phyloP scores from a whole-genome alignment of 1,140 invertebrate species.

The Holcopasites calliopsidis region DNA sequence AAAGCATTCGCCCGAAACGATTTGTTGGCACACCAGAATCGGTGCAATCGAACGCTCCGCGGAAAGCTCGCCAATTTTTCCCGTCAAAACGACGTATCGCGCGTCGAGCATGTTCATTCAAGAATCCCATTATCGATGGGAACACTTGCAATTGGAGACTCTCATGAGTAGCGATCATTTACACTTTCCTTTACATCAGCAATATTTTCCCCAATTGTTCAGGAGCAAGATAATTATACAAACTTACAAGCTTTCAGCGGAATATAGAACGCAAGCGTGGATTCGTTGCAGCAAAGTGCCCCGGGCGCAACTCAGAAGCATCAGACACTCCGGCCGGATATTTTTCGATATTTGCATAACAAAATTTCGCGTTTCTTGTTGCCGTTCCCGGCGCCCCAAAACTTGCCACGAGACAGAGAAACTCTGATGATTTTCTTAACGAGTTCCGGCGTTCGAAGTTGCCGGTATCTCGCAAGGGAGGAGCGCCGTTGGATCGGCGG shows the following conservation, averaged over 20 bases:
- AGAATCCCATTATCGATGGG: background rate
- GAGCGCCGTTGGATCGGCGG: background rate
- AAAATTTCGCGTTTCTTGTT: background rate
- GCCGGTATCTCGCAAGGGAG: background rate
- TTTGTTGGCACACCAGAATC: constrained; percentile 52
- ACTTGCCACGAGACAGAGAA: background rate
- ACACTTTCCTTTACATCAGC: background rate
- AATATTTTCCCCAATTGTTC: too few relatives aligned
- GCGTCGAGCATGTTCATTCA: background rate
- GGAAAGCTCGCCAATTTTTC: constrained; percentile 50
- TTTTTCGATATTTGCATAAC: background rate
- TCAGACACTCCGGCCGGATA: background rate
- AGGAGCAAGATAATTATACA: too few relatives aligned
- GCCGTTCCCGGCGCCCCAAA: background rate
- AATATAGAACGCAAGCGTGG: background rate
- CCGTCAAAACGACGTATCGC: constrained; percentile 22
- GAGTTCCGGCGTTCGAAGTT: background rate
- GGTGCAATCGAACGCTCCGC: constrained; percentile 55
- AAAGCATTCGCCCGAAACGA: constrained; percentile 63
- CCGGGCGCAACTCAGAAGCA: fast-evolving
- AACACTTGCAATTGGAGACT: background rate
- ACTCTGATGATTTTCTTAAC: constrained; percentile 10
- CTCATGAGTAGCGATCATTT: background rate
- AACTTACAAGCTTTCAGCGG: too few relatives aligned
- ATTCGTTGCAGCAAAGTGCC: background rate